A percentile compares a stretch with the other conserved stretches of the same genome.
phyloP scores from a whole-genome alignment of 2,113 vertebrate genomes.

The Corythoichthys intestinalis region DNA sequence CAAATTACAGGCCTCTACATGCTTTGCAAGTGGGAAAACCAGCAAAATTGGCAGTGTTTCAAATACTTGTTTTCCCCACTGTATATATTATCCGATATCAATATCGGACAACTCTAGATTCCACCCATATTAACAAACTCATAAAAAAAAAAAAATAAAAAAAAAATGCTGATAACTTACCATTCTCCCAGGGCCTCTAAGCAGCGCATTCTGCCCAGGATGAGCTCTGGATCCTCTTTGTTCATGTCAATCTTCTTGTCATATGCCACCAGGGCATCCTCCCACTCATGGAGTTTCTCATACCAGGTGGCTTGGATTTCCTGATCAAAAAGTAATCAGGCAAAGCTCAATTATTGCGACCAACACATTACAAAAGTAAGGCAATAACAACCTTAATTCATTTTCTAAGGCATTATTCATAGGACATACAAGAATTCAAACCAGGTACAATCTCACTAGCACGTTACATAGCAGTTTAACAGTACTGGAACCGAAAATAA shows the following conservation, averaged over 20 bases:
- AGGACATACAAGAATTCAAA: neutral
- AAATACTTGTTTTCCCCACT: too few species aligned
- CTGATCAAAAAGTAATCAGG: conserved; percentile 54
- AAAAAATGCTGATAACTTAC: conserved; percentile 67
- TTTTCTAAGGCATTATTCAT: too few species aligned
- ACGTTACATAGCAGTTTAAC: neutral
- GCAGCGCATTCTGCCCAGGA: conserved; percentile 95
- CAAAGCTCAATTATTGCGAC: neutral
- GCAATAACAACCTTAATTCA: neutral
- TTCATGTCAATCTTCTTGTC: conserved; percentile 98
- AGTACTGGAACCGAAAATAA: too few species aligned
- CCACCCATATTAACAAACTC: too few species aligned
- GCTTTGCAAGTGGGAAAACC: too few species aligned
- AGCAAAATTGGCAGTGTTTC: too few species aligned
- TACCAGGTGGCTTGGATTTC: conserved; percentile 99
- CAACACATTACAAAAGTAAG: neutral
- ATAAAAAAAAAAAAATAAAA: neutral
- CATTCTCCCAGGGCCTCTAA: conserved; percentile 96
- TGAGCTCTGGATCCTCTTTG: conserved; percentile 95
- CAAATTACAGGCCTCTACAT: too few species aligned
- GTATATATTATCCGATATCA: too few species aligned
- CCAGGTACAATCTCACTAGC: neutral
- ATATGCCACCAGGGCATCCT: conserved; percentile 92
- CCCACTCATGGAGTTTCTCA: conserved; percentile 98
- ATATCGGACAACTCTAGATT: too few species aligned